Evolutionary conservation across 2,113 vertebrate genomes (phyloP).

Genomic region (Pionites leucogaster): DNA sequence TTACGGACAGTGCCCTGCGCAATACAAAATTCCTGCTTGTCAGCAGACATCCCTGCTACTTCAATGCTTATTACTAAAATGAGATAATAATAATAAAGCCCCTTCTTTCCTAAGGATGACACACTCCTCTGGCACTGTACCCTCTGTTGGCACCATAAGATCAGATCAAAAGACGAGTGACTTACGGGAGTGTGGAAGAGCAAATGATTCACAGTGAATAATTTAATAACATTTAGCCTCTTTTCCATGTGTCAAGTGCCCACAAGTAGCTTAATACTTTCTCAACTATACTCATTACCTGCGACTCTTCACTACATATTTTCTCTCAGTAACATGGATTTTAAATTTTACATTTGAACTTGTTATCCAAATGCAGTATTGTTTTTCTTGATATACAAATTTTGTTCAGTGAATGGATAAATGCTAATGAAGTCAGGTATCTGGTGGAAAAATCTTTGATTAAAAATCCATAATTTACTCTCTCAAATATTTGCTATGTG

Average conservation of each 20-base stretch:
- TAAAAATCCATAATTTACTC: conserved; percentile 11
- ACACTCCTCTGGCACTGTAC: neutral
- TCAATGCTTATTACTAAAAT: neutral
- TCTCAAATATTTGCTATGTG: neutral
- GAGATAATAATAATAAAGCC: neutral
- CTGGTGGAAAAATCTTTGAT: neutral
- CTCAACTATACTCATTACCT: neutral
- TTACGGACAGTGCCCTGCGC: neutral
- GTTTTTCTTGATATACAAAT: neutral
- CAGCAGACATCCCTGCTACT: neutral
- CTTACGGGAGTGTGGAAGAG: neutral
- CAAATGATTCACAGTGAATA: neutral
- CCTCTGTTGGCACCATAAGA: neutral
- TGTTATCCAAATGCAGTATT: neutral
- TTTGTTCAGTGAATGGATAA: neutral
- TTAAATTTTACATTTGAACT: neutral
- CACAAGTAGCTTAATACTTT: neutral
- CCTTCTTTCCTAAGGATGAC: neutral
- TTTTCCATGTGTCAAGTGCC: neutral
- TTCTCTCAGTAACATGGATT: neutral
- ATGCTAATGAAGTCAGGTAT: neutral
- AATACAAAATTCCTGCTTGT: neutral
- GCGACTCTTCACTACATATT: neutral
- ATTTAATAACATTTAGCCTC: neutral
- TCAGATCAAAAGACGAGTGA: neutral